Evolutionary conservation across 2,113 vertebrate species (phyloP), one percentile per base, ranked within the genome.

Genomic region (Petaurus breviceps): DNA sequence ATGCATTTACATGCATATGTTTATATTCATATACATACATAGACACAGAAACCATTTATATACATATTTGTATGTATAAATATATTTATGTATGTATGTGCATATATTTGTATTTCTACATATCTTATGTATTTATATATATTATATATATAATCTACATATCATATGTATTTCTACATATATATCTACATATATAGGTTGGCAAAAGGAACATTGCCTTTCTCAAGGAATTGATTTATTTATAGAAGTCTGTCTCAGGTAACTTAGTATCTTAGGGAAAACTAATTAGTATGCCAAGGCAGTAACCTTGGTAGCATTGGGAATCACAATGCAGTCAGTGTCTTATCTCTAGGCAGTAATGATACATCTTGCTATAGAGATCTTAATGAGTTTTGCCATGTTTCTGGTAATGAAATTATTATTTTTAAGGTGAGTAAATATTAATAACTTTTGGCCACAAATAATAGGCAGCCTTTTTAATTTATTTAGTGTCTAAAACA

Each of bases 261-360:
- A 92, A 26, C 46, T 94, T 26, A 90, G 93, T 94, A 57, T 26
- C n/a, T 95, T 89, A 26, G n/a, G 55, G 26, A 93, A 97, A 95
- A 94, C 31, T 22, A 92, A 54, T 90, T 92, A 95, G 77, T 91
- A 91, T 93, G 19, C 47, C 93, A 47, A 49, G 50, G 96, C 93
- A 95, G 77, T 26, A 96, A 92, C 91, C 11, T 90, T 89, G 93
- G 37, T 9, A 84, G 68, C 6, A 43, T 84, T 43, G 92, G 10
- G 91, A 96, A 94, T 95, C 28, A 7, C 68, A 51, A 11, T 91
- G 94, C 61, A 84, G 51, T 28, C 61, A 84, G 51, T 28, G 47
- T 84, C 94, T 94, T 46, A 46, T 51, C 28, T 23, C 2, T 8
- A 91, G 46, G 43, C 46, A 55, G 8, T 92, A 49, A 25, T 54